Evolutionary conservation across 2,888 invertebrate genomes (phyloP).

Genomic region (Melieria crassipennis): DNA sequence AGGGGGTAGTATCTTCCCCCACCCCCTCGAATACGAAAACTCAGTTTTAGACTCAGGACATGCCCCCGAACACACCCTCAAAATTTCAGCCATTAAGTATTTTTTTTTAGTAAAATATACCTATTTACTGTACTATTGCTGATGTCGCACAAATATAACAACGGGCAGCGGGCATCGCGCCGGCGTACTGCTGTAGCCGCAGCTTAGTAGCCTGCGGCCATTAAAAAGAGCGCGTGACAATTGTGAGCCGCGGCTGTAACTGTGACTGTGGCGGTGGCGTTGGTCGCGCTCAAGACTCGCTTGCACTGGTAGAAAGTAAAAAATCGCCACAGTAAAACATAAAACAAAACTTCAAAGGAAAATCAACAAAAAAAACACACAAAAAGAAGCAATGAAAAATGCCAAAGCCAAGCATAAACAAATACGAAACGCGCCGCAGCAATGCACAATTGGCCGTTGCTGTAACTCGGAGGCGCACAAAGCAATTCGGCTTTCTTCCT

Average conservation of each 20-base stretch:
- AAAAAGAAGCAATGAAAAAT: conserved; percentile 3
- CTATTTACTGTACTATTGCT: no score
- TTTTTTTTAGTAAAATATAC: no score
- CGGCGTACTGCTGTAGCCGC: neutral
- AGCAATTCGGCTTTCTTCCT: no score
- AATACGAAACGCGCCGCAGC: neutral
- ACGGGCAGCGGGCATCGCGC: conserved; percentile 6
- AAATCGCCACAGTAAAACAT: neutral
- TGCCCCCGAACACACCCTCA: no score
- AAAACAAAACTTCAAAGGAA: neutral
- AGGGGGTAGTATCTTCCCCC: no score
- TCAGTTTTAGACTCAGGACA: no score
- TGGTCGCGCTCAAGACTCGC: neutral
- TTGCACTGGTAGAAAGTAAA: neutral
- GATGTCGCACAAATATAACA: conserved; percentile 36
- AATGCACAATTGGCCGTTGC: no score
- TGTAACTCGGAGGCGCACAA: no score
- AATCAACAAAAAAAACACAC: neutral
- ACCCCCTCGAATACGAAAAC: no score
- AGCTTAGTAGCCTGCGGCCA: conserved; percentile 14
- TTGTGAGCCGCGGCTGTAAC: conserved; percentile 9
- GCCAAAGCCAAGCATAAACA: neutral
- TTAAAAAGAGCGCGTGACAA: conserved; percentile 27
- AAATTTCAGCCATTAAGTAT: no score
- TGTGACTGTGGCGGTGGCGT: neutral